Conservation (phyloP, 92 coral and sea anemone genomes). For the Chrysogorgia sp. region DNA sequence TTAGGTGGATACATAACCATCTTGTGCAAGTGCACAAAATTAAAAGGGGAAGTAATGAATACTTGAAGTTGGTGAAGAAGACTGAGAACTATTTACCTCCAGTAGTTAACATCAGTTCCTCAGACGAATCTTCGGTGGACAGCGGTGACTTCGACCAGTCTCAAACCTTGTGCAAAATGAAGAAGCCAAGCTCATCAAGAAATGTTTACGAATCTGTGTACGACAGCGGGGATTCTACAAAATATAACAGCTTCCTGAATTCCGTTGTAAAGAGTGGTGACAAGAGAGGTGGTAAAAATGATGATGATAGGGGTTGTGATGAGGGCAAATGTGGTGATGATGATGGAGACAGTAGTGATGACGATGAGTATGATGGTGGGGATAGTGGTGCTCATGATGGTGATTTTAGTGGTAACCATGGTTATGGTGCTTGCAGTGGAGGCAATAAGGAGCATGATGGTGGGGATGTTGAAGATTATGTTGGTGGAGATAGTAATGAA, state of each 20-base stretch:
- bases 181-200: neutral
- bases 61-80: conserved; percentile 20
- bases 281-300: neutral
- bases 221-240: conserved; percentile 8
- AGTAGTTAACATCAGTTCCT: neutral
- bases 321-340: too few species aligned
- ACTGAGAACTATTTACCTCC: neutral
- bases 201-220: neutral
- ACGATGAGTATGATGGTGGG: neutral
- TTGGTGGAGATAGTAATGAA: too few species aligned
- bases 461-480: too few species aligned
- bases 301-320: too few species aligned
- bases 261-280: neutral
- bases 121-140: neutral
- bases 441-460: neutral
- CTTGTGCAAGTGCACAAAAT: conserved; percentile 20
- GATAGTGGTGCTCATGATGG: neutral
- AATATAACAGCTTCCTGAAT: neutral
- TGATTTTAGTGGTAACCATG: neutral
- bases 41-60: neutral
- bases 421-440: neutral
- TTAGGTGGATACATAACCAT: conserved; percentile 12
- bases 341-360: neutral
- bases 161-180: neutral
- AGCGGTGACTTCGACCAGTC: conserved; percentile 3